Percentiles rank a stretch among this genome's conserved stretches.
Evolutionary conservation across 2,888 invertebrate species (phyloP).

Genomic region (Orchestes rusci): DNA sequence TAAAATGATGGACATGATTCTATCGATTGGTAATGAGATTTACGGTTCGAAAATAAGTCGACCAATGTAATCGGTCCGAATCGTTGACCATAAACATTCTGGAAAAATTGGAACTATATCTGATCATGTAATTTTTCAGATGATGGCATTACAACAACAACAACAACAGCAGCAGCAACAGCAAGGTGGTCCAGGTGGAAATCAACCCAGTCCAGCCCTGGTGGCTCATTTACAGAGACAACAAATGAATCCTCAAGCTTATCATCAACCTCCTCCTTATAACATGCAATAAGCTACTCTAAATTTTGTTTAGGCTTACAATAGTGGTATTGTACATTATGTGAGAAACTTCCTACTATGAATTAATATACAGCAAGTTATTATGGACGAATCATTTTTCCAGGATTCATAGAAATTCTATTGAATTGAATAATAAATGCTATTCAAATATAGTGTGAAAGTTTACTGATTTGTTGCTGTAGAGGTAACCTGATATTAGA

Average conservation of each 20-base stretch:
- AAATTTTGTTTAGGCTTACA: too few species aligned
- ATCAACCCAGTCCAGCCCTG: slow-evolving; percentile 54
- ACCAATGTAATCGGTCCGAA: background rate
- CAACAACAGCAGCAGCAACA: slow-evolving; percentile 53
- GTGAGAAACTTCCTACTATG: too few species aligned
- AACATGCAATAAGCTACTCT: slow-evolving; percentile 34
- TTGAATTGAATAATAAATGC: too few species aligned
- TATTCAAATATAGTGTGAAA: too few species aligned
- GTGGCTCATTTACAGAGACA: slow-evolving; percentile 60
- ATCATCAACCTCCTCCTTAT: slow-evolving; percentile 54
- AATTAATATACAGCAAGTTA: too few species aligned
- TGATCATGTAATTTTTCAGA: slow-evolving; percentile 7
- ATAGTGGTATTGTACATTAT: slow-evolving; percentile 4
- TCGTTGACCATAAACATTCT: background rate
- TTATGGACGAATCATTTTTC: too few species aligned
- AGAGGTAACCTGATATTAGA: too few species aligned
- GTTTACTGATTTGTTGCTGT: too few species aligned
- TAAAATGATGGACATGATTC: too few species aligned
- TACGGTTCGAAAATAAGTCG: background rate
- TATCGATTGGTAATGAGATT: too few species aligned
- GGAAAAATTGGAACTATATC: slow-evolving; percentile 1
- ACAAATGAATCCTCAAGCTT: slow-evolving; percentile 50
- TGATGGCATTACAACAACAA: slow-evolving; percentile 43
- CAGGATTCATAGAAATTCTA: too few species aligned
- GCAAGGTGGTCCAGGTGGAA: slow-evolving; percentile 45